Conservation (phyloP, 2,888 invertebrate species). For the Galerucella calmariensis region DNA sequence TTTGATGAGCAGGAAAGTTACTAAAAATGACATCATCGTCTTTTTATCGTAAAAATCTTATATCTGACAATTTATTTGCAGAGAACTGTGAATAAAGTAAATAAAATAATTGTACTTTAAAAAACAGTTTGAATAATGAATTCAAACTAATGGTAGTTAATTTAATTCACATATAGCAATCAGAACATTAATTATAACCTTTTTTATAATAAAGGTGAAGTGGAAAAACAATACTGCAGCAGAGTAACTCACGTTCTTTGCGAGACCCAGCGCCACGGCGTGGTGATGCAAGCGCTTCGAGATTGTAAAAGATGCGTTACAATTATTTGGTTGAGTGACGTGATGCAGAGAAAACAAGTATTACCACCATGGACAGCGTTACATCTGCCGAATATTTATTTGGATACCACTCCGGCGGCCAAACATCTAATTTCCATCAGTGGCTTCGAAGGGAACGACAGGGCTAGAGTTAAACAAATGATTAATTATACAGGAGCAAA, state of each 20-base stretch:
- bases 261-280: conserved; percentile 89
- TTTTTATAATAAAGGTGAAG: conserved; percentile 72
- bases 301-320: conserved; percentile 81
- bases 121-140: no score
- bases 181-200: neutral
- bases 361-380: conserved; percentile 93
- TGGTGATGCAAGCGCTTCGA: conserved; percentile 84
- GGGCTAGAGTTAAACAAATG: conserved; percentile 84
- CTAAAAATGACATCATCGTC: no score
- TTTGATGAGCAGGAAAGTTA: no score
- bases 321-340: conserved; percentile 92
- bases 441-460: conserved; percentile 91
- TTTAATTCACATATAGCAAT: no score
- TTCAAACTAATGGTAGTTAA: no score
- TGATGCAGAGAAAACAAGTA: conserved; percentile 85
- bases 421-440: conserved; percentile 86
- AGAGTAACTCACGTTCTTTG: conserved; percentile 93
- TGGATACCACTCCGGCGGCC: conserved; percentile 77
- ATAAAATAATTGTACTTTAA: no score
- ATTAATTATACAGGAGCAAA: conserved; percentile 87
- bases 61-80: no score
- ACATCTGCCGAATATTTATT: conserved; percentile 80
- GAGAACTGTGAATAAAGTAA: no score
- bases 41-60: no score
- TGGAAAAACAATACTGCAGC: conserved; percentile 85